Base-by-base conservation (phyloP, 2,888 invertebrate genomes). In the Anthrax anthrax region DNA sequence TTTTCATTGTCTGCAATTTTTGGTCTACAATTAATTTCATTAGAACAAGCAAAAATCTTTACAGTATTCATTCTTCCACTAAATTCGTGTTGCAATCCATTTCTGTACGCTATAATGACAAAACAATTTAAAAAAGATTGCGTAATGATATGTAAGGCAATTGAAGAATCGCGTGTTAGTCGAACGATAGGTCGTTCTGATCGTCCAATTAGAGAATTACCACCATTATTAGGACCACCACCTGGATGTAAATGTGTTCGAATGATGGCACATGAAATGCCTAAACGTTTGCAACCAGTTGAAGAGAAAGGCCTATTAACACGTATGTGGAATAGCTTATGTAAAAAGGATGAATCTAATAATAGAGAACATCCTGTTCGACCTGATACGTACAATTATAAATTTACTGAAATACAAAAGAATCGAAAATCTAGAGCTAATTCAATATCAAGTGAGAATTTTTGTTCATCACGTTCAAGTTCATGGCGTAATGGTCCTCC, bases 91-190 rank as follows among this genome's bases (percentile, higher is more conserved):
- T 94, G 95, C 70, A 97, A 97, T 70, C 97, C 97, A 1, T 96
- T 96, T 66, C 77, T 97, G 27, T 97, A 97, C 67, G 96, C 96
- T 43, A 95, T 96, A 56, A 80, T 96, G 60, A 96, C 96, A 9
- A 95, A 96, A 64, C 94, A 95, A 67, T 95, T 95, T 68, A 95
- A 95, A 69, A 91, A 92, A 69, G 95, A 96, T 70, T 95, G 95
- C 70, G 87, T 94, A 4, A 80, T 90, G 64, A 84, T 95, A 48
- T 95, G 94, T 70, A 92, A 94, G 65, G 87, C 94, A 18, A 90
- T 96, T 57, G 95, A 96, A 66, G 95, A 92, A 69, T 88, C 89
- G 36, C 74, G 91, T 42, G 91, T 92, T 13, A 88, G 88, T 4
- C 74, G 87, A 49, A 87, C 88, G 47, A 88, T 89, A 58, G 89